These are phyloP conservation scores for Drosophila conformis DNA, from an alignment of 2,888 invertebrate species.

Conservation along the genomic window DNA sequence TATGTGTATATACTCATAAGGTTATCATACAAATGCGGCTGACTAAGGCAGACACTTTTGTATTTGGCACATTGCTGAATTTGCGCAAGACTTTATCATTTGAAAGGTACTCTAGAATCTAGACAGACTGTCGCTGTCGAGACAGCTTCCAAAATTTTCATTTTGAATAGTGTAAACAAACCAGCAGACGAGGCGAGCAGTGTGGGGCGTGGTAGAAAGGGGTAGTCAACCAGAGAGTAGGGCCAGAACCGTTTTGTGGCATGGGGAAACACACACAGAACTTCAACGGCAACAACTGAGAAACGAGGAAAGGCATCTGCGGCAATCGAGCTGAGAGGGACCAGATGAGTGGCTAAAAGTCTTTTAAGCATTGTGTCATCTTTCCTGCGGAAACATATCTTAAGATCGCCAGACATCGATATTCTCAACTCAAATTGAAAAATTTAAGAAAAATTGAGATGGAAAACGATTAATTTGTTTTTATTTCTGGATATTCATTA, in stretches of 20 bases:
- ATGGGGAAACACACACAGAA: not conserved
- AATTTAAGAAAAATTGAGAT: not conserved
- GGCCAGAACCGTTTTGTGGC: not conserved
- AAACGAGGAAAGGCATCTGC: not conserved
- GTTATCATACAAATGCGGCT: not conserved
- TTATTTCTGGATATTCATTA: not conserved
- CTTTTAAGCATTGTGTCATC: not conserved
- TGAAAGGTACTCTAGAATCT: not conserved
- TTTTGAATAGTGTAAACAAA: constrained; percentile 5
- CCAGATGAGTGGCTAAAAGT: not conserved
- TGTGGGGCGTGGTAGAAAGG: not conserved
- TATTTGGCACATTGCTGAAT: constrained; percentile 32
- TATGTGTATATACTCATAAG: not conserved
- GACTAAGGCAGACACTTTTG: constrained; percentile 14
- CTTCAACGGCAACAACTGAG: not conserved
- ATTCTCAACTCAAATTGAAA: not conserved
- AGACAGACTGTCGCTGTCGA: constrained; percentile 46
- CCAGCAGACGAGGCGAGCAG: not conserved
- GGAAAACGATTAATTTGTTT: not conserved
- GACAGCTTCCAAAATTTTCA: constrained; percentile 1
- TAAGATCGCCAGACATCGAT: not conserved
- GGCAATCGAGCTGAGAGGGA: not conserved
- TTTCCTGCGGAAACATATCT: not conserved
- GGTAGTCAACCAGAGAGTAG: not conserved
- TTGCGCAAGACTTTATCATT: constrained; percentile 23